These are phyloP conservation scores for Vanessa tameamea DNA, from an alignment of 1,140 invertebrate species.

Conservation along the genomic window DNA sequence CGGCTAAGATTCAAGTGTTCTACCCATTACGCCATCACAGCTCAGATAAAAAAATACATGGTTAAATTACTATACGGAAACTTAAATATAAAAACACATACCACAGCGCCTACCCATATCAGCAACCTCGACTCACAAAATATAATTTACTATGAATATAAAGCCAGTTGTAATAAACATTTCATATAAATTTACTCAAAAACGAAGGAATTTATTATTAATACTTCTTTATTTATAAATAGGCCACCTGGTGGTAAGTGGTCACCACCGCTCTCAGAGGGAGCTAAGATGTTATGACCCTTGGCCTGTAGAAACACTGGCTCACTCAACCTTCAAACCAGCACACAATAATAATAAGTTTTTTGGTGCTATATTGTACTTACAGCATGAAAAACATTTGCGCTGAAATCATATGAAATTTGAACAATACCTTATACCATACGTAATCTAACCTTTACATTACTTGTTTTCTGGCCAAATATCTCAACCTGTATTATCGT, in stretches of 20 bases:
- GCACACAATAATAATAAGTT: too few relatives aligned
- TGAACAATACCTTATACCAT: not conserved
- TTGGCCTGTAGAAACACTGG: too few relatives aligned
- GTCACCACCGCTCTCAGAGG: too few relatives aligned
- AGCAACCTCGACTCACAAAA: not conserved
- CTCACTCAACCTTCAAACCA: too few relatives aligned
- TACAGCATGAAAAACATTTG: not conserved
- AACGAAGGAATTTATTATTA: too few relatives aligned
- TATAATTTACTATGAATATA: not conserved
- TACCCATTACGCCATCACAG: too few relatives aligned
- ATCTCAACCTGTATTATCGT: constrained; percentile 1
- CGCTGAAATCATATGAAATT: not conserved
- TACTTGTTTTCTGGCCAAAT: not conserved
- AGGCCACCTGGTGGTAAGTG: too few relatives aligned
- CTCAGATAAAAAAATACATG: too few relatives aligned
- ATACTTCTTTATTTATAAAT: too few relatives aligned
- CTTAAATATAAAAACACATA: not conserved
- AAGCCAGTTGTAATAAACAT: not conserved
- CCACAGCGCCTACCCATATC: constrained; percentile 12
- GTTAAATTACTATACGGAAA: not conserved
- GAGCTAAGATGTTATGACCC: too few relatives aligned
- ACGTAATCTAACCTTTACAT: not conserved
- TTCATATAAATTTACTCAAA: not conserved
- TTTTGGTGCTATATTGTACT: too few relatives aligned
- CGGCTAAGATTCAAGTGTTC: too few relatives aligned